These are phyloP conservation scores for Dolichopus griseipennis DNA, from an alignment of 2,888 invertebrate species.

Conservation along the genomic window DNA sequence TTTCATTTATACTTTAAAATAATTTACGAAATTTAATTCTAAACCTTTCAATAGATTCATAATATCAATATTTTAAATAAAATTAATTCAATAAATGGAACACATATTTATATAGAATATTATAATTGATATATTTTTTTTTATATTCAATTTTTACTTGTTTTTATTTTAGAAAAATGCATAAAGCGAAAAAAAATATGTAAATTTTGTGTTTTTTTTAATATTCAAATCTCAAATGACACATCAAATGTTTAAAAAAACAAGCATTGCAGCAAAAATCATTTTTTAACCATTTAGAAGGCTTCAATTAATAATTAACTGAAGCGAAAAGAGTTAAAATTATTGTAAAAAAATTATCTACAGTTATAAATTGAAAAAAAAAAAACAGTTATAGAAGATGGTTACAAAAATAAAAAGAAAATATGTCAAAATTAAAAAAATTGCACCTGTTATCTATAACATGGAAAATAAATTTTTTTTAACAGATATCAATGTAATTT, in stretches of 20 bases:
- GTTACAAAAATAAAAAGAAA: background rate
- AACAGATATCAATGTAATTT: background rate
- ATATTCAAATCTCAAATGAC: background rate
- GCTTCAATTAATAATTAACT: constrained; percentile 6
- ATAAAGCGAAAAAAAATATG: background rate
- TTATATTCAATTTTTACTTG: too few species aligned
- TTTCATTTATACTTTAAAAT: too few species aligned
- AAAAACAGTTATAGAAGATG: too few species aligned
- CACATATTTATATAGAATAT: too few species aligned
- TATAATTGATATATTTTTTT: too few species aligned
- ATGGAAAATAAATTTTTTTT: background rate
- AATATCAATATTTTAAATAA: too few species aligned
- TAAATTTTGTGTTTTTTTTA: too few species aligned
- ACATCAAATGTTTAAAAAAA: background rate
- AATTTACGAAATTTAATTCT: too few species aligned
- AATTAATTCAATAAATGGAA: too few species aligned
- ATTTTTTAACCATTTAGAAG: background rate
- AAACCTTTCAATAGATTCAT: too few species aligned
- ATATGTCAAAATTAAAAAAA: background rate
- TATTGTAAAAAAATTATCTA: background rate
- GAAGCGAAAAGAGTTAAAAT: constrained; percentile 1
- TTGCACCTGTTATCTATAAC: background rate
- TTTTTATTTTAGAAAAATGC: background rate
- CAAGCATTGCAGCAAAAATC: background rate
- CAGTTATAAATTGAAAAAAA: background rate